These are phyloP conservation scores for Chrysocyon brachyurus DNA, from an alignment of 2,797 vertebrate species.

Conservation along the genomic window DNA sequence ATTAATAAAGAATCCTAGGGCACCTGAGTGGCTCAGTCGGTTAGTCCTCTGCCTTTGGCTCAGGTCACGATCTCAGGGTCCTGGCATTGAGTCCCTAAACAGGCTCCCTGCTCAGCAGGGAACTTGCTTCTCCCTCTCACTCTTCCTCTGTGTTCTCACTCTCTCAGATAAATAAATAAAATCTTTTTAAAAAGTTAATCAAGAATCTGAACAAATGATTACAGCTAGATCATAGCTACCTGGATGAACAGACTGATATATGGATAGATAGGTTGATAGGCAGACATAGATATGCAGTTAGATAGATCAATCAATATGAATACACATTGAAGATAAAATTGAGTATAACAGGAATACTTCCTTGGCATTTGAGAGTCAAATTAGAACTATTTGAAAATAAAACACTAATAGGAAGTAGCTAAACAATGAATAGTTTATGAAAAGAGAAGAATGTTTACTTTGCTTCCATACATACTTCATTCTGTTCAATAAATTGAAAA, in stretches of 20 bases:
- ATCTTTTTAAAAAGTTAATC: not conserved
- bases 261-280: not conserved
- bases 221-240: not conserved
- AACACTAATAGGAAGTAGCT: not conserved
- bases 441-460: not conserved
- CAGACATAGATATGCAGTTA: not conserved
- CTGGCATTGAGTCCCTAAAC: no score
- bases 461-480: not conserved
- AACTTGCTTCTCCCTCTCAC: no score
- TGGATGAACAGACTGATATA: not conserved
- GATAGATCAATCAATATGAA: not conserved
- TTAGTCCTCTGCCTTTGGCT: no score
- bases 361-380: not conserved
- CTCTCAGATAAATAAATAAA: no score
- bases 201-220: not conserved
- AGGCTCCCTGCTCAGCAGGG: no score
- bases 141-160: no score
- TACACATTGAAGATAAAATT: not conserved
- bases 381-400: not conserved
- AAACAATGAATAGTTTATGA: not conserved
- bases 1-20: not conserved
- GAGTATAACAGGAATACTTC: not conserved
- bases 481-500: not conserved
- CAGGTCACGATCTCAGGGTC: no score
- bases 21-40: no score